Evolutionary conservation across 2,113 vertebrate genomes (phyloP).

Genomic region (Baryphthengus martii): DNA sequence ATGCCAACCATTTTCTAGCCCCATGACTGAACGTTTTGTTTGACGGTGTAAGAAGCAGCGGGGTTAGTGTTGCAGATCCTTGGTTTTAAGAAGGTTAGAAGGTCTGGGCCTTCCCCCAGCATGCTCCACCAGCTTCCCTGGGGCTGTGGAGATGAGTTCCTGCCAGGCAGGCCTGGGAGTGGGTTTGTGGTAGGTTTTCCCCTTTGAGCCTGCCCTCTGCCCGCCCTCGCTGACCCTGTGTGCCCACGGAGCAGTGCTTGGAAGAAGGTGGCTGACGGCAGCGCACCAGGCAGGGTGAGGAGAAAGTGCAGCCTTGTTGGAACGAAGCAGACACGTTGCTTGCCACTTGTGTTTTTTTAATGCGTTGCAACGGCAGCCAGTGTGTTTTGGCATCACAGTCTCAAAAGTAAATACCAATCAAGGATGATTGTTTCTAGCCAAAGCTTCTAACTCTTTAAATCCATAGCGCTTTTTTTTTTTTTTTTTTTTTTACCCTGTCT

Average conservation of each 20-base stretch:
- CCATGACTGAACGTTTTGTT: background rate
- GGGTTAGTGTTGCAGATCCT: background rate
- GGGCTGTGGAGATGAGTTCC: background rate
- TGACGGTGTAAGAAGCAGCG: background rate
- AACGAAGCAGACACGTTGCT: accelerated
- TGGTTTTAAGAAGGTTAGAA: background rate
- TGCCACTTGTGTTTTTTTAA: background rate
- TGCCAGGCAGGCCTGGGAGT: background rate
- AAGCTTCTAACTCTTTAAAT: background rate
- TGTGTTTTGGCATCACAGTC: background rate
- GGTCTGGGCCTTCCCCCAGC: background rate
- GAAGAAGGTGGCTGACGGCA: background rate
- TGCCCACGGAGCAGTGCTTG: background rate
- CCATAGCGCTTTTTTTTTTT: background rate
- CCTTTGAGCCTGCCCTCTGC: background rate
- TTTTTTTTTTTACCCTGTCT: background rate
- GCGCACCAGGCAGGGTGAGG: accelerated
- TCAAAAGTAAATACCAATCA: background rate
- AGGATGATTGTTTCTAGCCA: background rate
- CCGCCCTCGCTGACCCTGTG: accelerated
- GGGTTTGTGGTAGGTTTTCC: background rate
- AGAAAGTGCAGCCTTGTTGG: background rate
- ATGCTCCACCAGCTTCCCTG: background rate
- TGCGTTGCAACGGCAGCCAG: background rate
- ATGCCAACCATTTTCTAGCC: background rate